A percentile compares a stretch with the other conserved stretches of the same genome.
phyloP scores from a whole-genome alignment of 92 coral and sea anemone species.

The Muricea muricata region DNA sequence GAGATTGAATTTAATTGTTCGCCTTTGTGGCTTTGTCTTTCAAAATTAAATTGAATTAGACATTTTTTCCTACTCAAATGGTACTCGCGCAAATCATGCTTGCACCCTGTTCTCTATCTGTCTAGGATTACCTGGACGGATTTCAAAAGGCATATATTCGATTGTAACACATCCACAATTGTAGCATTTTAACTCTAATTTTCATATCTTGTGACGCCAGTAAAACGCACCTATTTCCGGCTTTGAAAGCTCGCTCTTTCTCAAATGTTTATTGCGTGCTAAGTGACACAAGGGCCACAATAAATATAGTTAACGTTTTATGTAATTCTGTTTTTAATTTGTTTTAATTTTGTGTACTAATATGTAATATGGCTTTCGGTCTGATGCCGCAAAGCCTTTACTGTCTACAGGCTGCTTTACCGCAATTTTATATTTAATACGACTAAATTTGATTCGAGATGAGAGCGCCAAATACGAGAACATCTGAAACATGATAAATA shows the following conservation, averaged over 20 bases:
- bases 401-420: conserved; percentile 54
- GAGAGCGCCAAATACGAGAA: not conserved
- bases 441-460: not conserved
- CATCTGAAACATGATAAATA: not conserved
- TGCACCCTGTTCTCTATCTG: no score
- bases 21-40: no score
- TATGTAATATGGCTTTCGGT: conserved; percentile 19
- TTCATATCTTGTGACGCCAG: no score
- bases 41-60: no score
- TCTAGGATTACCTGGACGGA: no score
- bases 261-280: not conserved
- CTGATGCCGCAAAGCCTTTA: conserved; percentile 37
- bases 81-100: no score
- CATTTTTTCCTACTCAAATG: no score
- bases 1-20: no score
- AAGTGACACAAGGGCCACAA: not conserved
- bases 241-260: not conserved
- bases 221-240: no score
- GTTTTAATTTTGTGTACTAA: not conserved
- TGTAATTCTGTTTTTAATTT: not conserved
- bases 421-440: conserved; percentile 44
- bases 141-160: no score
- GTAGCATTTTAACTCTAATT: no score
- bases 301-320: not conserved
- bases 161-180: no score